Evolutionary conservation across 2,888 invertebrate species (phyloP).

Genomic region (Melieria picta): DNA sequence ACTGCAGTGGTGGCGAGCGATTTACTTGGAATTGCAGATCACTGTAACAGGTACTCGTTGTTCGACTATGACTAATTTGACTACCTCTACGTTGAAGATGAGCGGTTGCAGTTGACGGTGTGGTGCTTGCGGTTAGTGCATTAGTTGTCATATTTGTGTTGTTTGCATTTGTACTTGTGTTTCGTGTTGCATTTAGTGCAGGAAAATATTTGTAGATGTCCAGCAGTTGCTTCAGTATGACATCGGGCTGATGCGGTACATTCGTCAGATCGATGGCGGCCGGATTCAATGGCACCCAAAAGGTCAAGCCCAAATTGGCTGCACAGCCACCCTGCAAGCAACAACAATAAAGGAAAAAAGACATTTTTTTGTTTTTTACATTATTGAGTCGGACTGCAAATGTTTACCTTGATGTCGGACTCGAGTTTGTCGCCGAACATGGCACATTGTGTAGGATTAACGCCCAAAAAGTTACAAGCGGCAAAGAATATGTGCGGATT

Average conservation of each 20-base stretch:
- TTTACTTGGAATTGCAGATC: constrained; percentile 28
- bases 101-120: constrained; percentile 14
- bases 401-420: constrained; percentile 79
- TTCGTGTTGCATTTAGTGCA: constrained; percentile 40
- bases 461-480: constrained; percentile 80
- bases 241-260: constrained; percentile 57
- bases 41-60: constrained; percentile 40
- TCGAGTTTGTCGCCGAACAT: constrained; percentile 91
- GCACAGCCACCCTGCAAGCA: constrained; percentile 74
- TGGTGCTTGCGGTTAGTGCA: not conserved
- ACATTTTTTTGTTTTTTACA: not conserved
- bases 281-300: constrained; percentile 77
- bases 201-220: constrained; percentile 62
- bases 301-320: constrained; percentile 80
- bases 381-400: too few relatives aligned
- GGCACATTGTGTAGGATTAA: constrained; percentile 79
- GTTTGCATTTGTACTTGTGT: constrained; percentile 24
- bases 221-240: constrained; percentile 57
- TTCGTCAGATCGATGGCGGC: constrained; percentile 51
- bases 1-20: constrained; percentile 16
- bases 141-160: constrained; percentile 18
- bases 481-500: constrained; percentile 83
- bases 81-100: constrained; percentile 37
- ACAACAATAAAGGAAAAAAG: not conserved
- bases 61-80: constrained; percentile 40